phyloP scores from a whole-genome alignment of 2,888 invertebrate genomes.

The Mystacides longicornis region DNA sequence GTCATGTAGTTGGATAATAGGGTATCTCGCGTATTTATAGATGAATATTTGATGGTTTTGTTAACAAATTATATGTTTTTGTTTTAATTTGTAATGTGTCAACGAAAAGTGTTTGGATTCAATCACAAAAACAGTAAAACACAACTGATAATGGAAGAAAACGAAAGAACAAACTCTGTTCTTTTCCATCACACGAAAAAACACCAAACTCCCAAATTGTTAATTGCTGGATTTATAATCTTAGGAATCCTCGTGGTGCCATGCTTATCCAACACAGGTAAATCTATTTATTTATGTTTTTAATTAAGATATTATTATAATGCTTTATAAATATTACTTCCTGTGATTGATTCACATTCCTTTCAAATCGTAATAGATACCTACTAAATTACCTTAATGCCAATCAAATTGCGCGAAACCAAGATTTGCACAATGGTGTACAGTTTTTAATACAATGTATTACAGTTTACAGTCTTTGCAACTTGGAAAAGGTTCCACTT shows the following conservation, averaged over 20 bases:
- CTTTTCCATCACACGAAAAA: too few species aligned
- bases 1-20: slow-evolving; percentile 10
- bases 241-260: slow-evolving; percentile 13
- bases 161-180: too few species aligned
- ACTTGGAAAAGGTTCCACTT: too few species aligned
- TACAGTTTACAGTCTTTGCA: too few species aligned
- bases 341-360: neutral
- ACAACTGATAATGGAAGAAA: slow-evolving; percentile 18
- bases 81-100: neutral
- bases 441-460: too few species aligned
- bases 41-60: neutral
- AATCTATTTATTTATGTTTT: too few species aligned
- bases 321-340: neutral
- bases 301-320: neutral
- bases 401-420: too few species aligned
- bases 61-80: neutral
- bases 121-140: slow-evolving; percentile 1
- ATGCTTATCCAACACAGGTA: slow-evolving; percentile 19
- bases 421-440: too few species aligned
- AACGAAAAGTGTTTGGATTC: neutral
- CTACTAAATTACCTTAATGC: too few species aligned
- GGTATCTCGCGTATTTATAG: neutral
- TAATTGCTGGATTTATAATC: slow-evolving; percentile 12
- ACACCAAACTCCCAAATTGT: too few species aligned
- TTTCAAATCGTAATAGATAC: neutral